These are phyloP conservation scores for Charina bottae DNA, from an alignment of 2,113 vertebrate species.

Conservation along the genomic window DNA sequence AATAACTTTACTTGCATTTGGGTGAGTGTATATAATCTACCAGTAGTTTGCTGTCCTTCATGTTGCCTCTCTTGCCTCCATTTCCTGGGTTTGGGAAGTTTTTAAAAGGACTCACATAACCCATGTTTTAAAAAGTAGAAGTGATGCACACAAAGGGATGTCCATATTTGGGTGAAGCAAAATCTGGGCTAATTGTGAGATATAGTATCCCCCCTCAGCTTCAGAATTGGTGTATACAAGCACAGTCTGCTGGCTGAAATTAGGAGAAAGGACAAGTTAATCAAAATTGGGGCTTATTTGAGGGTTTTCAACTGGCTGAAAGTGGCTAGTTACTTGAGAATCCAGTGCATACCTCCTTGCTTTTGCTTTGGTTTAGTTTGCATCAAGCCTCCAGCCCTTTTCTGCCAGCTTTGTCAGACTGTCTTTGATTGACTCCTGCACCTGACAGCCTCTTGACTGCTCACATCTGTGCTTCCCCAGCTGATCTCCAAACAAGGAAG, in stretches of 20 bases:
- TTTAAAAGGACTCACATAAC: not conserved
- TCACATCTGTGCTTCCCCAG: slow-evolving; percentile 30
- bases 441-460: slow-evolving; percentile 28
- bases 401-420: not conserved
- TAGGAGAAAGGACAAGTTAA: not conserved
- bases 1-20: not conserved
- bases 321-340: not conserved
- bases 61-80: not conserved
- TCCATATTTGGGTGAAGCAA: not conserved
- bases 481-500: not conserved
- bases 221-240: not conserved
- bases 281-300: not conserved
- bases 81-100: not conserved
- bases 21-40: not conserved
- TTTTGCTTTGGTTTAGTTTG: not conserved
- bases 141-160: not conserved
- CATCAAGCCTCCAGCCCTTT: not conserved
- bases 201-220: not conserved
- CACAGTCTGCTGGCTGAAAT: not conserved
- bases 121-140: not conserved
- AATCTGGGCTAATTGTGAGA: not conserved
- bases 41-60: not conserved
- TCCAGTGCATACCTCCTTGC: not conserved
- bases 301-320: not conserved
- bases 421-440: not conserved